These are phyloP conservation scores for Drosophila anceps DNA, from an alignment of 2,888 invertebrate genomes.

Conservation along the genomic window DNA sequence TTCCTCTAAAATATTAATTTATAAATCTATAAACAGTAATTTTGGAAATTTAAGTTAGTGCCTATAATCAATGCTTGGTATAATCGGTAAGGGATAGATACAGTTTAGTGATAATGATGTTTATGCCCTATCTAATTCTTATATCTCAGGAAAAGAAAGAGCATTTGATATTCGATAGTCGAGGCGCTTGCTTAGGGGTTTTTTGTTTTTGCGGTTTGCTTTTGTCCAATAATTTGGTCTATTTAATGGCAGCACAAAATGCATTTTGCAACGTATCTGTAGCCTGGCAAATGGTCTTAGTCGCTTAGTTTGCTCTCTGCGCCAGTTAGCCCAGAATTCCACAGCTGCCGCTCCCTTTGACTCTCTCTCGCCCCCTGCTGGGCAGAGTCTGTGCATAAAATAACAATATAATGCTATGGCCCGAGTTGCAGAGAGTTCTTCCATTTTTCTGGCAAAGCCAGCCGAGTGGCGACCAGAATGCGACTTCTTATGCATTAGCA, in stretches of 20 bases:
- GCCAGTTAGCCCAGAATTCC: conserved; percentile 26
- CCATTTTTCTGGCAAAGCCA: conserved; percentile 28
- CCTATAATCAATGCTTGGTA: not conserved
- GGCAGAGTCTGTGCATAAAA: conserved; percentile 74
- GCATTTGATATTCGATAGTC: conserved; percentile 29
- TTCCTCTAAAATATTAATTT: not conserved
- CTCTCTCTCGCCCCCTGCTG: not conserved
- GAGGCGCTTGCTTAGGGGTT: conserved; percentile 12
- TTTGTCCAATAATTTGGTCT: conserved; percentile 78
- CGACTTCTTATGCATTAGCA: conserved; percentile 69
- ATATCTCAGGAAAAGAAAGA: conserved; percentile 12
- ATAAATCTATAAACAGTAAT: too few relatives aligned
- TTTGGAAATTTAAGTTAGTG: too few relatives aligned
- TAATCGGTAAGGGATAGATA: not conserved
- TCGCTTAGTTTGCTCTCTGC: conserved; percentile 53
- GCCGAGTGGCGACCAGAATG: conserved; percentile 40
- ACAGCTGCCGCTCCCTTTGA: not conserved
- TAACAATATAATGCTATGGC: conserved; percentile 77
- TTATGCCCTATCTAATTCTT: not conserved
- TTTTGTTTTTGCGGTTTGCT: conserved; percentile 74
- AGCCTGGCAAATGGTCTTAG: conserved; percentile 78
- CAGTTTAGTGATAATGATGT: too few relatives aligned
- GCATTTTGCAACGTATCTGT: conserved; percentile 79
- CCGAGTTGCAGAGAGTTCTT: conserved; percentile 45
- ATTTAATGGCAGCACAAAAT: conserved; percentile 73